Evolutionary conservation across 2,797 vertebrate genomes (phyloP).

Genomic region (Anguilla obscura): DNA sequence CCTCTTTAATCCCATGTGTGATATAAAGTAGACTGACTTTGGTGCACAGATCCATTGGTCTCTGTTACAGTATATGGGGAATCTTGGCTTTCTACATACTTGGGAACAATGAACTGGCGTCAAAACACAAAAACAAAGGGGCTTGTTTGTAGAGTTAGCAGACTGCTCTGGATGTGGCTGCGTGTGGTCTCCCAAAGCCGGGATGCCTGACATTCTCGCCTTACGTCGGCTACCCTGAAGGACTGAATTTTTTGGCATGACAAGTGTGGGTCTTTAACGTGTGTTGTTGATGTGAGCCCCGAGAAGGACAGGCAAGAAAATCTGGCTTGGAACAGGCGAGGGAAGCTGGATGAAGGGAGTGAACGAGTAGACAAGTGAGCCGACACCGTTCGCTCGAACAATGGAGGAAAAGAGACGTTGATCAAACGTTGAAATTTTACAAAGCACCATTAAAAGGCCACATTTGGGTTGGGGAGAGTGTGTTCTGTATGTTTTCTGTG

Average conservation of each 20-base stretch:
- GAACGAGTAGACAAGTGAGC: not conserved
- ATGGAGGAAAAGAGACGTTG: not conserved
- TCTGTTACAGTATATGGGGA: not conserved
- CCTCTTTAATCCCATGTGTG: not conserved
- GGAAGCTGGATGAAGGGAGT: not conserved
- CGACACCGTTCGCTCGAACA: not conserved
- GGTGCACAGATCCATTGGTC: not conserved
- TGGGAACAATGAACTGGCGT: not conserved
- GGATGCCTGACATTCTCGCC: not conserved
- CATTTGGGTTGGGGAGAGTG: not conserved
- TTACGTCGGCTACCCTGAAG: not conserved
- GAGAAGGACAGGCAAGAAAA: not conserved
- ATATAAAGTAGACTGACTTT: not conserved
- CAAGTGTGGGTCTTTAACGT: not conserved
- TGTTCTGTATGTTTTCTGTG: not conserved
- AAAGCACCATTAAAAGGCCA: not conserved
- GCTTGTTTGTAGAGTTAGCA: not conserved
- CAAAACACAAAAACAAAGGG: not conserved
- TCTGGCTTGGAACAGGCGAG: not conserved
- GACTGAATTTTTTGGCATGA: not conserved
- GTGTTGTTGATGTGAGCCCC: not conserved
- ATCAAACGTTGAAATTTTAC: not conserved
- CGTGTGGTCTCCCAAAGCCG: not conserved
- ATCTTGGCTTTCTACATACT: not conserved
- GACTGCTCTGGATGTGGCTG: not conserved